Percentiles rank a stretch among this genome's conserved stretches.
Conservation (phyloP, 2,888 invertebrate species). For the Euphydryas editha region DNA sequence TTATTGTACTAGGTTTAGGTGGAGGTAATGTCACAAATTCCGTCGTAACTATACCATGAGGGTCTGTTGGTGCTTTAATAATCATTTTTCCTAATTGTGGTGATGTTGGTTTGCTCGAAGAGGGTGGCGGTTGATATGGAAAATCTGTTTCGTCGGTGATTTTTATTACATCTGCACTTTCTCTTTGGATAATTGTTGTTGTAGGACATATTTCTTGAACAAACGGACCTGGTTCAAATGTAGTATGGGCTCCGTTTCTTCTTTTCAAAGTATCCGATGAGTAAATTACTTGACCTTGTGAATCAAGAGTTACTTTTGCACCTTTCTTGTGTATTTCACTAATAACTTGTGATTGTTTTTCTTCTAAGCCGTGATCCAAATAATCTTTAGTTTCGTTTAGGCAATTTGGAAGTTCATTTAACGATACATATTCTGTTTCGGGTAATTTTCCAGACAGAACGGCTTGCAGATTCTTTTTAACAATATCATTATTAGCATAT, state of each 20-base stretch:
- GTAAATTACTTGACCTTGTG: slow-evolving; percentile 94
- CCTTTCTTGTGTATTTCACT: slow-evolving; percentile 84
- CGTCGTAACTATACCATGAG: slow-evolving; percentile 73
- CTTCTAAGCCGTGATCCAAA: slow-evolving; percentile 65
- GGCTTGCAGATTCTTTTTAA: slow-evolving; percentile 85
- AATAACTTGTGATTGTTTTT: slow-evolving; percentile 59
- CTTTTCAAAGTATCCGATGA: slow-evolving; percentile 93
- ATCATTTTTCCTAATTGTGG: slow-evolving; percentile 87
- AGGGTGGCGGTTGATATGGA: slow-evolving; percentile 69
- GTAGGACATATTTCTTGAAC: slow-evolving; percentile 86
- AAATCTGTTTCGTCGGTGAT: slow-evolving; percentile 76
- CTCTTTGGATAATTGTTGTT: slow-evolving; percentile 66
- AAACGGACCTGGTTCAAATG: slow-evolving; percentile 94
- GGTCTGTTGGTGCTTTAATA: slow-evolving; percentile 81
- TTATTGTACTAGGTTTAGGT: slow-evolving; percentile 84
- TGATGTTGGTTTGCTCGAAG: slow-evolving; percentile 81
- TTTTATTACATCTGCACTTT: slow-evolving; percentile 71
- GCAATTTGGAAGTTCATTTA: slow-evolving; percentile 89
- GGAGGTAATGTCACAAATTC: slow-evolving; percentile 84
- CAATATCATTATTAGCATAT: slow-evolving; percentile 87
- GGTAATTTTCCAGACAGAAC: slow-evolving; percentile 84
- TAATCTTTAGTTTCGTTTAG: slow-evolving; percentile 74
- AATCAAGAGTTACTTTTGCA: slow-evolving; percentile 91
- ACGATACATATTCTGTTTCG: slow-evolving; percentile 91
- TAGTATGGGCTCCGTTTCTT: slow-evolving; percentile 91